Evolutionary conservation across 2,113 vertebrate species (phyloP).

Genomic region (Jacana jacana): DNA sequence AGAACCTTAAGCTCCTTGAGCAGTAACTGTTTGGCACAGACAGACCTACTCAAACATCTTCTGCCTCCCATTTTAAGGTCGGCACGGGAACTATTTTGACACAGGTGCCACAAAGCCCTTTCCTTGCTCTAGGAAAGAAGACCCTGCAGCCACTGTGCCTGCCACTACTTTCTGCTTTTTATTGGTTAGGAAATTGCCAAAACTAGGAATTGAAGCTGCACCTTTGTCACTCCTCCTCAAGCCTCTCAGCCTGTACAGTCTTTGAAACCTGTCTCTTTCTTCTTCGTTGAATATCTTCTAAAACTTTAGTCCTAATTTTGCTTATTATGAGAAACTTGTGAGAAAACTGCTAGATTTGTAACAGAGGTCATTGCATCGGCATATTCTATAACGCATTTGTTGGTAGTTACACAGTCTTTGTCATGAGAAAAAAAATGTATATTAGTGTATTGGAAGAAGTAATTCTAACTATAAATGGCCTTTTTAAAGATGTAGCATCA

Average conservation of each 20-base stretch:
- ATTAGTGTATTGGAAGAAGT: neutral
- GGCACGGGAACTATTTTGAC: neutral
- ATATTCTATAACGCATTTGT: neutral
- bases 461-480: slow-evolving; percentile 36
- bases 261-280: neutral
- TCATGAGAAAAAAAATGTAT: neutral
- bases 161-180: too few relatives aligned
- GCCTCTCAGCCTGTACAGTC: neutral
- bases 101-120: neutral
- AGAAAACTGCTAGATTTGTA: neutral
- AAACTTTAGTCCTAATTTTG: neutral
- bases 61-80: neutral
- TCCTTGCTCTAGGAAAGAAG: neutral
- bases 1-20: neutral
- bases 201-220: neutral
- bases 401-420: neutral
- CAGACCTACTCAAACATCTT: neutral
- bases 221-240: neutral
- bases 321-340: neutral
- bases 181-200: neutral
- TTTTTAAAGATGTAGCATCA: slow-evolving; percentile 53
- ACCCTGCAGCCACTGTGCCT: neutral
- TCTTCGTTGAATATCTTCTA: neutral
- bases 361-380: neutral
- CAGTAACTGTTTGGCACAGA: neutral